Base-by-base conservation (phyloP, 2,797 vertebrate species). In the Pseudomugil tenellus region DNA sequence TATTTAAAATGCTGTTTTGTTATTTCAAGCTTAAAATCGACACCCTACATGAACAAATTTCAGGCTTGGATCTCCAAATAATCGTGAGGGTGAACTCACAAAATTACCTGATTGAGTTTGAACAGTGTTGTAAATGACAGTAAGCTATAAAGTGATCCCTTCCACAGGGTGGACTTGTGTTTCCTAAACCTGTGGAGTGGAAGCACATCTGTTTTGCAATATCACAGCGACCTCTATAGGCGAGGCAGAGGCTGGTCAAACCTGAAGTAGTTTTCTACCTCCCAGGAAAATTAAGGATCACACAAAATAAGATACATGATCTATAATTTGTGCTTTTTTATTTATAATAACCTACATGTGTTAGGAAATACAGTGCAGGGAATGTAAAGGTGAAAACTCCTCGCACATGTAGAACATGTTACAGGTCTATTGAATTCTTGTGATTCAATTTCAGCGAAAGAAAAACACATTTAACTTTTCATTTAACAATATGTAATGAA, bases 201-300 rank as follows among this genome's bases (percentile, higher is more conserved):
- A 41, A 55, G 64, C 70, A 56, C 62, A 77, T 81, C 74, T 81
- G 78, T 83, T 89, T 84, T 85, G 87, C 77, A 87, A 91, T 92
- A 91, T 92, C 80, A 89, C 87, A 94, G 94, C 93, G 93, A 92
- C 94, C 94, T 94, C 94, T 94, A 91, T 93, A 82, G 94, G 90
- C 81, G 1, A 69, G 21, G 7, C 5, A 37, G 29, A 68, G 54
- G 65, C 58, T 21, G 57, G 39, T 46, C 35, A 1, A 58, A 28
- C 41, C n/a, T 16, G 28, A 62, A 60, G 35, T 46, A 19, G 32
- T 21, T 65, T 60, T 31, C 58, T 31, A n/a, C 53, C 29, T 56
- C 54, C 12, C 17, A 66, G 53, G 49, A 12, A 68, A 66, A 65
- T 55, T 26, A 3, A 78, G 53, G 41, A 67, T 72, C 32, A 52